Conservation (phyloP, 2,797 vertebrate species). For the Dermochelys coriacea region DNA sequence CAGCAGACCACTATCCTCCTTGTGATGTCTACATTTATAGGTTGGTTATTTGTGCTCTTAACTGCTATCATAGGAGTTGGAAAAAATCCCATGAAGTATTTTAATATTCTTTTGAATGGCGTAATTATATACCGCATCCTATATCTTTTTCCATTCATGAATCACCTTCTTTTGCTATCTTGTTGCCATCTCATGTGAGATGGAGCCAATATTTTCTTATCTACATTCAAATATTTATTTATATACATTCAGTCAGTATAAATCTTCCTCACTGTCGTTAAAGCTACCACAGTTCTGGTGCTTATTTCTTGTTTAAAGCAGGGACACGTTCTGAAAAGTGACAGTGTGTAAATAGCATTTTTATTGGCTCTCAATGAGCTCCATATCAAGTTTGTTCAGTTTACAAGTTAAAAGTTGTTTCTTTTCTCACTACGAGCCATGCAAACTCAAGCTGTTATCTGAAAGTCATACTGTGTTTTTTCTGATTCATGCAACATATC, state of each 20-base stretch:
- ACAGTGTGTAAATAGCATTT: background rate
- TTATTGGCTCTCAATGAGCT: constrained; percentile 1
- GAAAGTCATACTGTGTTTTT: background rate
- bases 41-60: constrained; percentile 8
- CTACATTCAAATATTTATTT: constrained; percentile 59
- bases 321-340: constrained; percentile 19
- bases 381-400: background rate
- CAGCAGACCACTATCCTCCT: background rate
- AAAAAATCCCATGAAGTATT: constrained; percentile 25
- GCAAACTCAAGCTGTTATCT: background rate
- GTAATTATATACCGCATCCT: background rate
- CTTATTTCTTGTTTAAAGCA: constrained; percentile 10
- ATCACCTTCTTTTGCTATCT: constrained; percentile 57
- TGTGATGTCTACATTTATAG: background rate
- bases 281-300: constrained; percentile 22
- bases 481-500: background rate
- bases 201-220: constrained; percentile 46
- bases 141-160: constrained; percentile 50
- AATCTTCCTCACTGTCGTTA: background rate
- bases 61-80: constrained; percentile 6
- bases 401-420: background rate
- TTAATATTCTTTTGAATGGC: constrained; percentile 41
- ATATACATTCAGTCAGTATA: background rate
- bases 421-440: background rate
- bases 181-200: constrained; percentile 3